Evolutionary conservation across 2,113 vertebrate species (phyloP).

Genomic region (Ceratotherium simum): DNA sequence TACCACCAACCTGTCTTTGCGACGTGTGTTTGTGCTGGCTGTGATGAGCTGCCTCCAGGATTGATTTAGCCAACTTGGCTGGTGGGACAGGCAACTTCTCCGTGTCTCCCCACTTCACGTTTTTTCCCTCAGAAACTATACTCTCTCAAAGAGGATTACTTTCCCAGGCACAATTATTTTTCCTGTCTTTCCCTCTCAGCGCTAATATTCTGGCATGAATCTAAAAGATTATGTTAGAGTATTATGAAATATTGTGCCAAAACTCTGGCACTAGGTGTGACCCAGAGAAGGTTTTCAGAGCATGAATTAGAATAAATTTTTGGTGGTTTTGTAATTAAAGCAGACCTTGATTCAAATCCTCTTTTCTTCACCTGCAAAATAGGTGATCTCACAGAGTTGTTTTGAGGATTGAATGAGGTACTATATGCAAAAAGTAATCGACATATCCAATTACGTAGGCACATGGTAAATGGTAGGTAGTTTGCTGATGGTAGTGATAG

Average conservation of each 20-base stretch:
- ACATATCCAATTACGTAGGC: not conserved
- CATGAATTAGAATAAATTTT: conserved; percentile 11
- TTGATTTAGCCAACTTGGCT: not conserved
- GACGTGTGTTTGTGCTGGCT: not conserved
- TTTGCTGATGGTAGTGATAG: not conserved
- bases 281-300: not conserved
- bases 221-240: not conserved
- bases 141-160: not conserved
- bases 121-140: not conserved
- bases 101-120: not conserved
- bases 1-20: not conserved
- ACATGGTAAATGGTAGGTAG: not conserved
- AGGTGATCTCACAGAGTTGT: not conserved
- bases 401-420: not conserved
- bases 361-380: not conserved
- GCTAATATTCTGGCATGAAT: not conserved
- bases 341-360: not conserved
- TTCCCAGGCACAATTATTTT: not conserved
- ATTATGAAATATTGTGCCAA: not conserved
- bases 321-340: not conserved
- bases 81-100: not conserved
- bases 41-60: not conserved
- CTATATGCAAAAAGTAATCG: not conserved
- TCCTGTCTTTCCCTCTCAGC: not conserved
- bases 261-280: not conserved